phyloP scores from a whole-genome alignment of 2,888 invertebrate species.

The Nephrotoma flavescens region DNA sequence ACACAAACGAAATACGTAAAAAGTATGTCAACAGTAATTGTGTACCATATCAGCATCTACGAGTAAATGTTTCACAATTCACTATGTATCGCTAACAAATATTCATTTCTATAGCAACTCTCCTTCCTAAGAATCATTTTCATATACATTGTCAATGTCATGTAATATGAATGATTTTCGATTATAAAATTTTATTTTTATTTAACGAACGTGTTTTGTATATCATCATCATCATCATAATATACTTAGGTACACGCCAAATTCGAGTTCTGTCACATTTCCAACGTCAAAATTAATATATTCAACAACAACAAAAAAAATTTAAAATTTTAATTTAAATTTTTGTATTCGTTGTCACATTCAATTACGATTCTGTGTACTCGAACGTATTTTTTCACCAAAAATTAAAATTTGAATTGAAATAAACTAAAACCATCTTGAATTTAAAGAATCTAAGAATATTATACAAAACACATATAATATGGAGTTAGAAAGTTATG shows the following conservation, averaged over 20 bases:
- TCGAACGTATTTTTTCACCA: neutral
- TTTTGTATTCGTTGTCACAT: neutral
- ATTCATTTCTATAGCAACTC: neutral
- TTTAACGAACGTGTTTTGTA: neutral
- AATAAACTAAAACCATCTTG: neutral
- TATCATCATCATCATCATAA: neutral
- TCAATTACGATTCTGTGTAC: neutral
- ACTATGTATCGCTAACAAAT: neutral
- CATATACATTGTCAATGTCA: neutral
- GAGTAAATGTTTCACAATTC: neutral
- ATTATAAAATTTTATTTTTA: neutral
- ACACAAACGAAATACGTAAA: neutral
- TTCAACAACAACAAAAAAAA: neutral
- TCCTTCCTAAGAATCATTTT: neutral
- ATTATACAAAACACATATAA: neutral
- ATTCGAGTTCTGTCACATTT: neutral
- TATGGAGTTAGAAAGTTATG: neutral
- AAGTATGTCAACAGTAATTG: neutral
- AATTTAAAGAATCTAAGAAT: neutral
- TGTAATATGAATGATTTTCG: neutral
- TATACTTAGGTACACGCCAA: neutral
- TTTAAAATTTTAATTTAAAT: neutral
- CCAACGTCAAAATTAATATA: neutral
- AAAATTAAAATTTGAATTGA: neutral
- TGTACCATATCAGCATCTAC: neutral